Conservation (phyloP, 2,113 vertebrate genomes). For the Malaclemys terrapin region DNA sequence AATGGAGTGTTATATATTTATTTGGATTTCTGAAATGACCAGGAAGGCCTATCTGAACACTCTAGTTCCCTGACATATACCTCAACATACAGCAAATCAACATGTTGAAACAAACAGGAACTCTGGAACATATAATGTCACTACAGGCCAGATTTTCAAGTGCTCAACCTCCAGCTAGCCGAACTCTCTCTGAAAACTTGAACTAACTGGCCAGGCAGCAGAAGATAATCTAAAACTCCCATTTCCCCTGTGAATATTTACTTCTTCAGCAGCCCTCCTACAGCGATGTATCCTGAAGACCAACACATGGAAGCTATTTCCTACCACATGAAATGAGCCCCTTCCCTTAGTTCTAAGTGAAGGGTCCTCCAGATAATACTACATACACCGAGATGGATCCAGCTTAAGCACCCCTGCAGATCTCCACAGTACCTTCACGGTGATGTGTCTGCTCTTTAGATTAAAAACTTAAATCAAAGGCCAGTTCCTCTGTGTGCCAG, state of each 20-base stretch:
- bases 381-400: not conserved
- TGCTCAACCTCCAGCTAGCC: not conserved
- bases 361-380: not conserved
- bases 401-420: not conserved
- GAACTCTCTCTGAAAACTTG: not conserved
- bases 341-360: not conserved
- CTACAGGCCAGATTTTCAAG: not conserved
- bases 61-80: not conserved
- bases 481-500: not conserved
- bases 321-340: not conserved
- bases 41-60: not conserved
- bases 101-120: not conserved
- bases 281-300: rapidly evolving
- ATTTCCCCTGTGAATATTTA: not conserved
- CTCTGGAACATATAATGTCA: not conserved
- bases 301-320: not conserved
- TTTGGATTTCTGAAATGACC: not conserved
- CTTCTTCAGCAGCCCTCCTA: not conserved
- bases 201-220: not conserved
- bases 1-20: not conserved
- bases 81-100: not conserved
- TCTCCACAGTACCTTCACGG: not conserved
- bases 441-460: not conserved
- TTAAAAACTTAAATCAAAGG: not conserved
- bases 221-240: not conserved